These are phyloP conservation scores for Catalaphyllia jardinei DNA, from an alignment of 64 coral and sea anemone genomes.

Conservation along the genomic window DNA sequence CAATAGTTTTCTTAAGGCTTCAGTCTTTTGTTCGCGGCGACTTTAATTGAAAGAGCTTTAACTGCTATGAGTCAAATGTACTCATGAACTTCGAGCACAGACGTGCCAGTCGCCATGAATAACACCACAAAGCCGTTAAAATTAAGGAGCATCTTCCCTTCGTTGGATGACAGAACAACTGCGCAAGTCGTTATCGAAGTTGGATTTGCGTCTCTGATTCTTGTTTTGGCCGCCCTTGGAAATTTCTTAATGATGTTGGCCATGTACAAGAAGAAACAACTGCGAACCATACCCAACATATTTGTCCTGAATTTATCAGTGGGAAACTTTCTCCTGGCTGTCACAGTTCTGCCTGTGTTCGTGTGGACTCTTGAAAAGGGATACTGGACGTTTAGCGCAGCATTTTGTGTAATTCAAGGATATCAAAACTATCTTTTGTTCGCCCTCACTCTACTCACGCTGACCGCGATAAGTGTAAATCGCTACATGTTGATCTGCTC, in stretches of 20 bases:
- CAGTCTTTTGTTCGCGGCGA: not conserved
- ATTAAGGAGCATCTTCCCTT: not conserved
- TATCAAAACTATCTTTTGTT: conserved; percentile 53
- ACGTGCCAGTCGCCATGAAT: conserved; percentile 3
- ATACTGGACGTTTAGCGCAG: conserved; percentile 37
- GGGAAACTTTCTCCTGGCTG: conserved; percentile 49
- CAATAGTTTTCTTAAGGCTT: not conserved
- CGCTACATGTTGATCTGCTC: conserved; percentile 44
- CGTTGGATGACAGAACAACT: not conserved
- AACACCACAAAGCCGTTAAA: not conserved
- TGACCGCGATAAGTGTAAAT: conserved; percentile 64
- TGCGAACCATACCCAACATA: conserved; percentile 51
- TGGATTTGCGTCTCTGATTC: conserved; percentile 24
- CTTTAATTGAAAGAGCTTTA: conserved; percentile 10
- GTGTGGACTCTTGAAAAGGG: conserved; percentile 45
- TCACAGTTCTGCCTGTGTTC: conserved; percentile 42
- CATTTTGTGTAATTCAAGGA: conserved; percentile 39
- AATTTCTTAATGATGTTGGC: conserved; percentile 50
- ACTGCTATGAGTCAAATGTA: no score
- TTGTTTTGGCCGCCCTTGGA: conserved; percentile 18
- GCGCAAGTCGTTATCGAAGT: conserved; percentile 15
- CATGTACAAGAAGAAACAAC: conserved; percentile 41
- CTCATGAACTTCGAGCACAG: not conserved
- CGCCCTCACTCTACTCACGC: conserved; percentile 46
- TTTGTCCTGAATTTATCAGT: conserved; percentile 60